Evolutionary conservation across 2,113 vertebrate species (phyloP), one percentile per base, ranked within the genome.

Genomic region (Arvicanthis niloticus): DNA sequence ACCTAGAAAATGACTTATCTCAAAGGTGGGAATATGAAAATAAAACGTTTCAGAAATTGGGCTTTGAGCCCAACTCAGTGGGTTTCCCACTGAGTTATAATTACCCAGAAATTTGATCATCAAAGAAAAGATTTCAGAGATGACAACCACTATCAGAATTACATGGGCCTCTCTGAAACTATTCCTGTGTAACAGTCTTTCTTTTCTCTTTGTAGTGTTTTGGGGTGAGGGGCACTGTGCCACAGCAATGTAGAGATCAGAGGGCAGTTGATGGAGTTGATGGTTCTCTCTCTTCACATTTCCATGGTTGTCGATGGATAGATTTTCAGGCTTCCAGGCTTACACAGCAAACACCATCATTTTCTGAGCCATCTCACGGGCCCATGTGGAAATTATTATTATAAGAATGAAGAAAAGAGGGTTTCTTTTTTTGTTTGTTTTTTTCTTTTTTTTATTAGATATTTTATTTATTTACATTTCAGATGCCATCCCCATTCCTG

Each of bases 1-100:
- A 94, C 92, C 77, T 72, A 87, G 82, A 93, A 96, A 90, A 42
- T 80, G 77, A 95, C 89, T 97, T 94, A 94, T 92, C 91, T 96
- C 73, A 87, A 95, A 96, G 91, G 77, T 97, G 94, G 75, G 96
- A 97, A 96, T 48, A 77, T 87, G 88, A 96, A 96, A 97, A 97
- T 95, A 96, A 96, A 97, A 96, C 19, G 48, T 95, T 94, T 88
- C 91, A 72, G 56, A 92, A 93, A 95, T 89, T 92, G 93, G 91
- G 85, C 80, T 95, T 80, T 82, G 45, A 92, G 94, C 90, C 95
- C 62, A 93, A 97, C 87, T 53, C 94, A 97, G 97, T 95, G 96
- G 95, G 95, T 96, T 97, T 97, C 90, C 89, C n/a, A 91, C 89
- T 40, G 95, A 89, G 96, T 88, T 84, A 81, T 97, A 92, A 95